Evolutionary conservation across 2,113 vertebrate genomes (phyloP), one percentile per base, ranked within the genome.

Genomic region (Recurvirostra avosetta): DNA sequence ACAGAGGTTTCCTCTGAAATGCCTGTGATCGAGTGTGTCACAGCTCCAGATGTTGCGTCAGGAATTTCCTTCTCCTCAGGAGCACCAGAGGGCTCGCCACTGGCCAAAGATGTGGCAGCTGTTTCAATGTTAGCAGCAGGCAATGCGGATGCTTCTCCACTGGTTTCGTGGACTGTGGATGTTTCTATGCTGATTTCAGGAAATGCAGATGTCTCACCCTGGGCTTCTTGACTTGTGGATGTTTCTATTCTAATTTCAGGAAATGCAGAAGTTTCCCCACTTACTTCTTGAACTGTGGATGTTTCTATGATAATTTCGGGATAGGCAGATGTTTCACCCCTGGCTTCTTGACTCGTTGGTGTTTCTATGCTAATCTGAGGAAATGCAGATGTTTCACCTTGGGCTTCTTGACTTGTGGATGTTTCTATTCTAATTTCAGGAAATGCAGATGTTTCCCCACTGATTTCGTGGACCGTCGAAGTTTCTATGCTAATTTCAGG

Each of bases 221-320:
- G 26, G 52, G 52, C 13, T 53, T 53, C 52, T 53, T 53, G 52
- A 29, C 14, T 53, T 53, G 82, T 65, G 8, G 97, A 97, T 29
- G 90, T 87, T 81, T 95, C 97, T 78, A 96, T 98, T 32, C 96
- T 98, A 79, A 97, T 96, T 92, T 98, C 97, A 30, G 96, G 94
- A 88, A 92, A 77, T 18, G 16, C n/a, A 25, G 96, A 85, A 19
- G 68, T 81, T 53, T 97, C 94, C 15, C 87, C 96, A 23, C 45
- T 27, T 4, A 71, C 32, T 6, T 84, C 80, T 70, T 21, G 92
- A 70, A 30, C 38, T 30, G 95, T 94, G 22, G 96, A 86, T 10
- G 93, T 96, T 86, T 98, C 95, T 22, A 36, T 67, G 12, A 85
- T 93, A 27, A 90, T 90, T 79, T 95, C 90, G 17, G 82, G 94